Evolutionary conservation across 2,888 invertebrate species (phyloP), one percentile per base, ranked within the genome.

Genomic region (Drosophila pseudotalamancana): DNA sequence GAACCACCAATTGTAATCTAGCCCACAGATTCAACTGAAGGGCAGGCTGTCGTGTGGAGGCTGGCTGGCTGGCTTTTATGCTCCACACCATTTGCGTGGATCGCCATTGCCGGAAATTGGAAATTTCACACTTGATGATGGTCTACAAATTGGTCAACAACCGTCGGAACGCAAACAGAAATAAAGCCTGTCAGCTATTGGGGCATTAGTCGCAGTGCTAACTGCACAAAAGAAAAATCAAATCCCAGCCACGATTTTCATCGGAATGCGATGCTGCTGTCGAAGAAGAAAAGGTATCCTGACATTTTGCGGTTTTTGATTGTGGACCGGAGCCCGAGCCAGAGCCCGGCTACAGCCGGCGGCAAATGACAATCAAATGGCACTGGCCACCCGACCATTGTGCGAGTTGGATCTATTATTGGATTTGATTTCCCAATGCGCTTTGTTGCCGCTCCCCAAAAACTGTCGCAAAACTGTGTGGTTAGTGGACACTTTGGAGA

Each of bases 111-210:
- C 88, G 42, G 75, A 92, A 73, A 87, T 93, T 57, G 94, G 94
- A 29, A 88, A 85, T 78, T 94, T 93, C 92, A 90, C 89, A 59
- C 74, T 92, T 83, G 72, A 76, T 72, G 75, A 77, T 70, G 90
- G 90, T 64, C 80, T 78, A 72, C 86, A 87, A 82, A 82, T 87
- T 87, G 87, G 87, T 87, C 85, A 83, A 78, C 77, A 82, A 51
- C 54, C 76, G 53, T 59, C 50, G 75, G 46, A 67, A 71, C 55
- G 71, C 74, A 77, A 68, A 77, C 77, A 77, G 73, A 73, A 72
- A 68, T 59, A 64, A 49, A 49, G 48, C 46, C 77, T 72, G 77
- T 77, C 77, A 72, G 70, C 75, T 60, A 73, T 66, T 75, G 73
- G 62, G 70, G 79, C 64, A 80, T 82, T 79, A 77, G 67, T 67